Base-by-base conservation (phyloP, 2,888 invertebrate genomes). In the Lasioglossum figueresi region DNA sequence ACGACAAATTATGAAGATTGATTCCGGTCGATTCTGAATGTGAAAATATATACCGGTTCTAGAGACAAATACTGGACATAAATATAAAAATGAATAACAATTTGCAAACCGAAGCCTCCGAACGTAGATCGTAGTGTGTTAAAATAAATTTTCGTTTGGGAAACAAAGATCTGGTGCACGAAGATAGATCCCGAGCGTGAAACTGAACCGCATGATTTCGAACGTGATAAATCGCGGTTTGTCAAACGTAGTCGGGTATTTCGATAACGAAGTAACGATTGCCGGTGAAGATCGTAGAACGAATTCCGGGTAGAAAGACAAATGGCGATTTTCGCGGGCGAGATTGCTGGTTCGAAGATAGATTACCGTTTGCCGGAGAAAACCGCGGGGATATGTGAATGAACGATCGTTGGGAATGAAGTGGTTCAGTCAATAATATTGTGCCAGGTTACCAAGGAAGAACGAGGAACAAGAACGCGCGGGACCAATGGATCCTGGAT, bases 401-500 rank as follows among this genome's bases (percentile, higher is more conserved):
- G 63, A 31, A 31, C 27, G 31, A 31, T 31, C 31, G 31, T 6
- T 63, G 59, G 14, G 59, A 59, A 59, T 31, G 66, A 34, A 23
- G 66, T 66, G 66, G 66, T 31, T 66, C 34, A 66, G 66, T 66
- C 66, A 23, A 66, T 76, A 76, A 76, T 66, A 63, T 72, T 52
- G 59, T 45, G 5, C 16, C 43, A 73, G 79, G 83, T 14, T 86
- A 76, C 48, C 27, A 52, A 5, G 83, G 75, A 40, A 86, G 68
- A 74, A 72, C 81, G 43, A 75, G 82, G 63, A 78, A 85, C 59
- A 90, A 88, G 82, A 75, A 82, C 59, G 71, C 76, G 5, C 86
- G 81, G 74, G 88, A 88, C 27, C 14, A 45, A 14, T 89, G 90
- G 90, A 37, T 85, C 73, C 76, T 84, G 19, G 56, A 88, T 59